Conservation (phyloP, 2,113 vertebrate genomes). For the Callorhinus ursinus region DNA sequence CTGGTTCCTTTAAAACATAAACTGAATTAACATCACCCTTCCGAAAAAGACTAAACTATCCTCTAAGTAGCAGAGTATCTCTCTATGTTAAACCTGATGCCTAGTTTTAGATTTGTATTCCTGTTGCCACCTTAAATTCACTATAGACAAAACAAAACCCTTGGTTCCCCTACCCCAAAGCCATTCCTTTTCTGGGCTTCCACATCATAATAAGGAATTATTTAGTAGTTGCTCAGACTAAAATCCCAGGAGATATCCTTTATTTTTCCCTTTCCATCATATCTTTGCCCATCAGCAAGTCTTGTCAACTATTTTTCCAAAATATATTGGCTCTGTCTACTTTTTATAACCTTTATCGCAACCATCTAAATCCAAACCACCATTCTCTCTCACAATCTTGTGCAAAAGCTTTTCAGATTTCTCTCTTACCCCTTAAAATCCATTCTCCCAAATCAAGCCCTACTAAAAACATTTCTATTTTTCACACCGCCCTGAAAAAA, state of each 20-base stretch:
- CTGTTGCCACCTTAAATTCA: neutral
- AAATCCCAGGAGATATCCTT: neutral
- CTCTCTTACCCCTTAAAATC: neutral
- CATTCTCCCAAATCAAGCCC: neutral
- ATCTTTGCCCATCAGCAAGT: neutral
- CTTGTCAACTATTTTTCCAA: neutral
- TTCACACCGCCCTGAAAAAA: neutral
- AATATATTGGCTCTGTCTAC: neutral
- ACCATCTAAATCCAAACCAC: neutral
- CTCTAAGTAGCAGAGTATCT: neutral
- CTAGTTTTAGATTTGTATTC: neutral
- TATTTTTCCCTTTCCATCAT: neutral
- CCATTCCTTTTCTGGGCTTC: neutral
- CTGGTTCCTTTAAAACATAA: conserved; percentile 29
- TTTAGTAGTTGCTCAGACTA: neutral
- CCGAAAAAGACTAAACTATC: neutral
- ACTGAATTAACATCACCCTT: neutral
- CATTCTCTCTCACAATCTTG: neutral
- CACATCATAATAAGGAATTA: neutral
- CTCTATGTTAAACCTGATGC: neutral
- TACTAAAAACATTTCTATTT: neutral
- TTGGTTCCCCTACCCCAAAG: neutral
- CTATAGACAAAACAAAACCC: neutral
- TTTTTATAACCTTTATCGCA: neutral
- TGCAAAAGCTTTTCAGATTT: neutral